Percentiles rank a stretch among this genome's conserved stretches.
These are phyloP conservation scores for Zaprionus capensis DNA, from an alignment of 1,140 invertebrate species.

Conservation along the genomic window DNA sequence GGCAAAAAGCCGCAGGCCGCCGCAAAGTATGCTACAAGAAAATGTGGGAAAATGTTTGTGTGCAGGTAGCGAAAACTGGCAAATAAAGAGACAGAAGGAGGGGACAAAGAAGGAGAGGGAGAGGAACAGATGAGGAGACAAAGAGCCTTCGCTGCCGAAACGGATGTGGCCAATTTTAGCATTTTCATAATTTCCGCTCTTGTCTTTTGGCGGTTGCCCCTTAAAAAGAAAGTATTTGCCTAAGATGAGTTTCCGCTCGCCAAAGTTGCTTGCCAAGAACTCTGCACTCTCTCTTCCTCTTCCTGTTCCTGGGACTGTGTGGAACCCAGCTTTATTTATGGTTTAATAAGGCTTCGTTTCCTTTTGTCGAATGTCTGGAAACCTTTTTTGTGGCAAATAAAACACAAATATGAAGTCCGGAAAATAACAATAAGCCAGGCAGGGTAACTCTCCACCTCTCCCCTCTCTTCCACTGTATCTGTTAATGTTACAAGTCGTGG, in stretches of 20 bases:
- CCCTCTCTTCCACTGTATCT: no score
- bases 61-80: constrained; percentile 16
- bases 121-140: constrained; percentile 17
- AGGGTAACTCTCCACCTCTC: no score
- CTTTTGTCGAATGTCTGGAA: constrained; percentile 2
- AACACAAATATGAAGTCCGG: constrained; percentile 61
- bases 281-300: constrained; percentile 19
- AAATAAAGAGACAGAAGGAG: not conserved
- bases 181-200: constrained; percentile 79
- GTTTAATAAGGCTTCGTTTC: constrained; percentile 59
- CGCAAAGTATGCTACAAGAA: constrained; percentile 75
- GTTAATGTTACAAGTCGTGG: no score
- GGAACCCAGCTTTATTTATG: constrained; percentile 61
- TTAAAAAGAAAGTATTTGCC: constrained; percentile 29
- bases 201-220: constrained; percentile 22
- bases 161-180: constrained; percentile 77
- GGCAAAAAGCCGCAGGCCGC: constrained; percentile 38
- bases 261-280: constrained; percentile 9
- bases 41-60: constrained; percentile 34
- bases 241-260: constrained; percentile 15
- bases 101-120: not conserved
- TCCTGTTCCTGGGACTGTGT: constrained; percentile 17
- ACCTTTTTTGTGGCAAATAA: constrained; percentile 44
- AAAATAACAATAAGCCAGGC: constrained; percentile 33
- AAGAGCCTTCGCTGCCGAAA: constrained; percentile 37